Percentiles rank a stretch among this genome's conserved stretches.
Conservation (phyloP, 2,113 vertebrate species). For the Eubucco bourcierii region DNA sequence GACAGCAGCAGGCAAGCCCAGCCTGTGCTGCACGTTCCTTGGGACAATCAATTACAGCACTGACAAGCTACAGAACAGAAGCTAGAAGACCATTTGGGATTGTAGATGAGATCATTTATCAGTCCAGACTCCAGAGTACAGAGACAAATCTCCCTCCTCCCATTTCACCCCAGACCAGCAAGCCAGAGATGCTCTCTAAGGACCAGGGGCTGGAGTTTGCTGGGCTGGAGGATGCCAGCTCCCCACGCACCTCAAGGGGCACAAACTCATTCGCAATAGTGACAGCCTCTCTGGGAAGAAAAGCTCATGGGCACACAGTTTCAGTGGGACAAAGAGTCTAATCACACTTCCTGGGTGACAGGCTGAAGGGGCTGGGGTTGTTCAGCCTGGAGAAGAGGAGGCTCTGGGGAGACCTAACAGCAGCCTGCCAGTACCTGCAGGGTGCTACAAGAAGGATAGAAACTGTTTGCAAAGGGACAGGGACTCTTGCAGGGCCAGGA, state of each 20-base stretch:
- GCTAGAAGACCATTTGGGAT: constrained; percentile 45
- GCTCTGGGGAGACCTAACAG: too few species aligned
- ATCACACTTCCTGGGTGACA: not conserved
- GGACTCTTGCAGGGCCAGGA: too few species aligned
- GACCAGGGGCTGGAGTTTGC: not conserved
- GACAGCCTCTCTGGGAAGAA: not conserved
- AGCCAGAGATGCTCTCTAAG: not conserved
- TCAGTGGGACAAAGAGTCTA: not conserved
- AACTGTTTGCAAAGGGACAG: too few species aligned
- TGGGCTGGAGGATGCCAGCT: not conserved
- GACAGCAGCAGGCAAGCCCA: not conserved
- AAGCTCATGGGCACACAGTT: not conserved
- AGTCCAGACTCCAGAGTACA: not conserved
- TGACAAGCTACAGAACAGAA: constrained; percentile 58
- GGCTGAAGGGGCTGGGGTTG: too few species aligned
- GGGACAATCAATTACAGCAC: constrained; percentile 2
- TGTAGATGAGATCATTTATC: constrained; percentile 68
- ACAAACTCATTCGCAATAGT: not conserved
- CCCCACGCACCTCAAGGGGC: not conserved
- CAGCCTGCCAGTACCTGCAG: too few species aligned
- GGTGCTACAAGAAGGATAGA: too few species aligned
- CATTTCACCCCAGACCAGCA: not conserved
- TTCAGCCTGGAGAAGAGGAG: too few species aligned
- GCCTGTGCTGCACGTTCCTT: not conserved
- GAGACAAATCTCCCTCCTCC: constrained; percentile 1